These are phyloP conservation scores for Leucophenga maculata DNA, from an alignment of 2,888 invertebrate species.

Conservation along the genomic window DNA sequence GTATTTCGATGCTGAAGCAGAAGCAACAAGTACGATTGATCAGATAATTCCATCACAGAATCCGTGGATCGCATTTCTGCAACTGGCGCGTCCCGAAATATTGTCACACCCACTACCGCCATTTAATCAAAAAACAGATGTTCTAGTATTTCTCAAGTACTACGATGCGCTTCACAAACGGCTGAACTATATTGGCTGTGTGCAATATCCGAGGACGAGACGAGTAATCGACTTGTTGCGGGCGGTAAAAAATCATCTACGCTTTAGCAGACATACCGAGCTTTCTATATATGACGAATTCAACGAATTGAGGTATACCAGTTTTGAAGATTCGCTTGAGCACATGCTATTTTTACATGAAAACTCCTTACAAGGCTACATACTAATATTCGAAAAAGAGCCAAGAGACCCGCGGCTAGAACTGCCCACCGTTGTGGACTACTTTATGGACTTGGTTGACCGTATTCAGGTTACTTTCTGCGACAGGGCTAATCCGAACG, in stretches of 20 bases:
- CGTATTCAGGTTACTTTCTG: constrained; percentile 95
- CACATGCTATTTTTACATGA: constrained; percentile 76
- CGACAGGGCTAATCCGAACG: constrained; percentile 93
- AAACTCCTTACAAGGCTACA: constrained; percentile 95
- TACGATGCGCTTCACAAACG: constrained; percentile 95
- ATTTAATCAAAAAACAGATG: constrained; percentile 93
- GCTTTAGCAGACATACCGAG: constrained; percentile 90
- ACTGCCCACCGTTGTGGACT: constrained; percentile 93
- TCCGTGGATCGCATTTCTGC: constrained; percentile 89
- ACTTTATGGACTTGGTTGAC: constrained; percentile 90
- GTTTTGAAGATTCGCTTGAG: constrained; percentile 82
- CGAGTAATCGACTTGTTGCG: constrained; percentile 89
- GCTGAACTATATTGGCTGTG: constrained; percentile 96
- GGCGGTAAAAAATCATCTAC: constrained; percentile 89
- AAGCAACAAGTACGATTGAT: constrained; percentile 75
- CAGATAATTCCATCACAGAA: constrained; percentile 83
- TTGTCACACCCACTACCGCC: constrained; percentile 82
- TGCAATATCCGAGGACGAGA: constrained; percentile 85
- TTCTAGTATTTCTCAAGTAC: constrained; percentile 74
- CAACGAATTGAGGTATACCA: constrained; percentile 65
- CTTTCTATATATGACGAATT: constrained; percentile 88
- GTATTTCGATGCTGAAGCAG: constrained; percentile 86
- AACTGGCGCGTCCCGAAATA: constrained; percentile 86
- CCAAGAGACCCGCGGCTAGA: constrained; percentile 84
- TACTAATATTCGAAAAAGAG: constrained; percentile 96